Conservation (phyloP, 92 coral and sea anemone genomes). For the Plumapathes pennacea region DNA sequence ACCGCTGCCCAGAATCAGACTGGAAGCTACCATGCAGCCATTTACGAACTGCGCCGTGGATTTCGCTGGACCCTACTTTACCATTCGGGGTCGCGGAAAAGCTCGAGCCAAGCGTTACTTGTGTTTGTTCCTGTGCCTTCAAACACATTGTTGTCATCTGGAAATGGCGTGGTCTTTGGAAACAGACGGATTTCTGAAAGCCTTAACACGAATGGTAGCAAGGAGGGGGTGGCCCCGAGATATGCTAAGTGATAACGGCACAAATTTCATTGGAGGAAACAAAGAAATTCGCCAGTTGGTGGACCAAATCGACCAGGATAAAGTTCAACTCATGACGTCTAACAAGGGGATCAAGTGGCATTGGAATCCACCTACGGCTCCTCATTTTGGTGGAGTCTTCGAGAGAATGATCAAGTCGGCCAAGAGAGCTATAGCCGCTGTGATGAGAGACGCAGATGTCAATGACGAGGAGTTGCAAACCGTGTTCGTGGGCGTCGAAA, state of each 20-base stretch:
- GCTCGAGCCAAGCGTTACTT: slow-evolving; percentile 48
- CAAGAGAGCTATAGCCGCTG: slow-evolving; percentile 44
- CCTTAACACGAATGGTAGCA: slow-evolving; percentile 33
- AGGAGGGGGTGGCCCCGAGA: slow-evolving; percentile 36
- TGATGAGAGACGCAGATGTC: slow-evolving; percentile 41
- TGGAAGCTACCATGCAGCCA: slow-evolving; percentile 26
- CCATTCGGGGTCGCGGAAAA: slow-evolving; percentile 35
- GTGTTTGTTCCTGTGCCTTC: slow-evolving; percentile 47
- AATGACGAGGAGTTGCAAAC: slow-evolving; percentile 47
- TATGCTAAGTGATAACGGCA: slow-evolving; percentile 46
- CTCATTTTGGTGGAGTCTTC: slow-evolving; percentile 63
- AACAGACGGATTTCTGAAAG: slow-evolving; percentile 34
- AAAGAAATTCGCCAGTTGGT: slow-evolving; percentile 13
- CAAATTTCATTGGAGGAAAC: slow-evolving; percentile 6
- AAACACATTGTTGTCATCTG: slow-evolving; percentile 44
- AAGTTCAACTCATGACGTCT: not conserved
- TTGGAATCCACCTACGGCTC: slow-evolving; percentile 61
- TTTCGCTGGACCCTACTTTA: slow-evolving; percentile 34
- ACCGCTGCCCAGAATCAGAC: slow-evolving; percentile 22
- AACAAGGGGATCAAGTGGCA: slow-evolving; percentile 36
- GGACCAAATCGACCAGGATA: slow-evolving; percentile 8
- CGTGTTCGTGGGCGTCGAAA: slow-evolving; percentile 42
- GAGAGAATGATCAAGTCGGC: slow-evolving; percentile 64
- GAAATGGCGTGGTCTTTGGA: slow-evolving; percentile 51
- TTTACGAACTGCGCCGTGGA: slow-evolving; percentile 46